phyloP scores from a whole-genome alignment of 1,140 invertebrate species.

The Cydia splendana region DNA sequence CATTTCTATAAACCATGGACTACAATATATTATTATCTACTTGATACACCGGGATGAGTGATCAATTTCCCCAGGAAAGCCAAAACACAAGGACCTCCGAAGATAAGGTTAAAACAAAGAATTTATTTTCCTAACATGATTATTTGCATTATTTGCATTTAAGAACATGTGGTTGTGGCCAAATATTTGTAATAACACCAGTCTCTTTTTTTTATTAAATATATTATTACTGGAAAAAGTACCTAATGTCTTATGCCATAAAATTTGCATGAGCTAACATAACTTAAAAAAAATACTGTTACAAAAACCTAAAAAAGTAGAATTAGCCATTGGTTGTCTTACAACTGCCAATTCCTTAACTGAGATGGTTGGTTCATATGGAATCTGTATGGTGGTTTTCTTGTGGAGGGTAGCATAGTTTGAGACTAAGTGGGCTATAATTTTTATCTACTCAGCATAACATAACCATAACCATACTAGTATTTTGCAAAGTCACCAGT shows the following conservation, averaged over 20 bases:
- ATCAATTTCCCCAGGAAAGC: slow-evolving; percentile 47
- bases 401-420: background rate
- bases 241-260: background rate
- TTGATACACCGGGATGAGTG: slow-evolving; percentile 49
- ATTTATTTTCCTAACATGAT: background rate
- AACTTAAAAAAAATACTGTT: background rate
- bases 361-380: background rate
- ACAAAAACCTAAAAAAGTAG: background rate
- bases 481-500: too few relatives aligned
- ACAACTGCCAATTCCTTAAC: background rate
- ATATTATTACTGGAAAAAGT: background rate
- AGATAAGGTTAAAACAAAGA: slow-evolving; percentile 47
- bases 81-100: slow-evolving; percentile 45
- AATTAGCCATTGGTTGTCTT: background rate
- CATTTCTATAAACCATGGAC: background rate
- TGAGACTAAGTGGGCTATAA: too few relatives aligned
- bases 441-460: too few relatives aligned
- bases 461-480: too few relatives aligned
- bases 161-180: background rate
- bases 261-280: too few relatives aligned
- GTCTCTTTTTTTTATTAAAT: background rate
- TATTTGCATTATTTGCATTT: background rate
- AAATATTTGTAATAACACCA: background rate
- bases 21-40: background rate
- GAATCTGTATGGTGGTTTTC: background rate